These are phyloP conservation scores for Buteo buteo DNA, from an alignment of 2,113 vertebrate genomes.

Conservation along the genomic window DNA sequence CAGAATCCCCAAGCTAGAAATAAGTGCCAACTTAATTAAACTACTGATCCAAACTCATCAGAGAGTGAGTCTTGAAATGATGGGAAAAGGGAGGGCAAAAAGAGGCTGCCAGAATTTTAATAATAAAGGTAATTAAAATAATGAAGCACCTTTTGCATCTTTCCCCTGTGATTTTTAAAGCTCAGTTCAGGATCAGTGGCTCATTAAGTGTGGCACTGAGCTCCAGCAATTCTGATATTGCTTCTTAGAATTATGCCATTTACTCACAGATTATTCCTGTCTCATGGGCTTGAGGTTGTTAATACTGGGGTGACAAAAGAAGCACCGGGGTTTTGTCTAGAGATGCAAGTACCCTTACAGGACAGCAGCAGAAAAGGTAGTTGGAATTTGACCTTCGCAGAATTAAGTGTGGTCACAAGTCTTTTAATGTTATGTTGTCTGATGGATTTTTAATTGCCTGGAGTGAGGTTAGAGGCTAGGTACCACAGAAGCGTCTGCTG, in stretches of 20 bases:
- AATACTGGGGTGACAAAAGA: neutral
- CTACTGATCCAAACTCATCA: slow-evolving; percentile 36
- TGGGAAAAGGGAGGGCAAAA: slow-evolving; percentile 53
- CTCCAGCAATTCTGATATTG: slow-evolving; percentile 20
- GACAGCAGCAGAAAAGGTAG: neutral
- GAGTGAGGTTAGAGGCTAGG: neutral
- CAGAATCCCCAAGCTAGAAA: slow-evolving; percentile 27
- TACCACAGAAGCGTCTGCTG: neutral
- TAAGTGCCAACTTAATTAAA: slow-evolving; percentile 64
- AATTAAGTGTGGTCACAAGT: neutral
- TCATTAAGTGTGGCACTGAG: slow-evolving; percentile 45
- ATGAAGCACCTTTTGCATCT: slow-evolving; percentile 58
- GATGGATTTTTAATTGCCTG: slow-evolving; percentile 28
- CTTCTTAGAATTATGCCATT: neutral
- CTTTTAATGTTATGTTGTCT: neutral
- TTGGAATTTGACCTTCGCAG: neutral
- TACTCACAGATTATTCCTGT: slow-evolving; percentile 18
- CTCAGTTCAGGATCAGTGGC: neutral
- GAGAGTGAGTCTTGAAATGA: neutral
- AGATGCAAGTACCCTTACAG: neutral
- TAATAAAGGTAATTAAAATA: slow-evolving; percentile 63
- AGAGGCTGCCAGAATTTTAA: slow-evolving; percentile 50
- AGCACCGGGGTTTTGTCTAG: neutral
- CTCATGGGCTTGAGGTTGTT: neutral
- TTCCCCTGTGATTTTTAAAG: slow-evolving; percentile 37